Evolutionary conservation across 2,797 vertebrate genomes (phyloP), one percentile per base, ranked within the genome.

Genomic region (Phrynocephalus guinanensis): DNA sequence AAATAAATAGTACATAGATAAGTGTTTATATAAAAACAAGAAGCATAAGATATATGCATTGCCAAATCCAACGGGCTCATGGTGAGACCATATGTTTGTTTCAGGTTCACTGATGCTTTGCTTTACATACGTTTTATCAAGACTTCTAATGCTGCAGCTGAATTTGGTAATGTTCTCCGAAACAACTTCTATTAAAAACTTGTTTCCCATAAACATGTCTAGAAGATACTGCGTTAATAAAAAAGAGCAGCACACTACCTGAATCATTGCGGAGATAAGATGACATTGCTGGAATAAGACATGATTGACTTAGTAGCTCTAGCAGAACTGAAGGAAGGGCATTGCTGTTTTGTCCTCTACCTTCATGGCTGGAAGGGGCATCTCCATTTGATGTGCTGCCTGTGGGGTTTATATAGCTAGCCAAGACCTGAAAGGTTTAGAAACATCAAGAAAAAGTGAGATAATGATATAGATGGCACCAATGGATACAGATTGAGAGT

Each of bases 211-310:
- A 71, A 33, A 86, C 50, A 56, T 48, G 48, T 28, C 26, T 82
- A 33, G 44, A 84, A 13, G 76, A 3, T n/a, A 44, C 44, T 60
- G 66, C 26, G 78, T 60, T 6, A 82, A 84, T 38, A 91, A 87
- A 48, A 56, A 56, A 68, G 38, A 89, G 24, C 0, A 1, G 79
- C 7, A 33, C 28, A 56, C 84, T 97, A 99, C 99, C 99, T 82
- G 99, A 99, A 96, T 99, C 99, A 0, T 99, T 99, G 94, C 98
- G 98, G 26, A 99, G 97, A 93, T 99, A 99, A 0, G 99, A 99
- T 0, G 99, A 99, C 99, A 99, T 99, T 85, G 98, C 98, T 0
- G 98, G 99, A 95, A 99, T 98, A 93, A 99, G 98, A 95, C 99
- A 99, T 89, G 98, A 99, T 83, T 99, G 99, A 93, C 98, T 98